phyloP scores from a whole-genome alignment of 2,797 vertebrate species.

The Premnoplex brunnescens region DNA sequence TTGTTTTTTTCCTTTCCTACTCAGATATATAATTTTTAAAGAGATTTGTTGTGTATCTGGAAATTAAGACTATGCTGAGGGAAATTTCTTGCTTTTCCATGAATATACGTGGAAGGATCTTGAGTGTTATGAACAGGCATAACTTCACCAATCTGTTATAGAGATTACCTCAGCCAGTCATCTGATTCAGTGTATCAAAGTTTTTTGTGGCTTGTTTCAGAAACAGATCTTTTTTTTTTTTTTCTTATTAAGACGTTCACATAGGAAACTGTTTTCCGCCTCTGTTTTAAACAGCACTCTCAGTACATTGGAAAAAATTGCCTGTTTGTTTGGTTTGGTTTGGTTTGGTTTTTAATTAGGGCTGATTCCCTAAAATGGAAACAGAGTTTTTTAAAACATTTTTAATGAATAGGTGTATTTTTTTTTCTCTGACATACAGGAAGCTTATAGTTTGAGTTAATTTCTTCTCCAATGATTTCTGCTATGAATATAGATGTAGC shows the following conservation, averaged over 20 bases:
- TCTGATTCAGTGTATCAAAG: not conserved
- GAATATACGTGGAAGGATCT: not conserved
- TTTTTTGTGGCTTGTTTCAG: not conserved
- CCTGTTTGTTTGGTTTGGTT: no score
- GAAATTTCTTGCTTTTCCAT: not conserved
- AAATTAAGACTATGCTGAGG: not conserved
- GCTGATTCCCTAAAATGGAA: not conserved
- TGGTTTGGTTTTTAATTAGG: not conserved
- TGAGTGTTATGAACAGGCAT: not conserved
- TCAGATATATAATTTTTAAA: not conserved
- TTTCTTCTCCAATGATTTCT: not conserved
- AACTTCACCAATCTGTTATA: not conserved
- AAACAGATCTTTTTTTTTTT: not conserved
- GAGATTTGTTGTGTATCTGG: not conserved
- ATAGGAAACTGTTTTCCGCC: not conserved
- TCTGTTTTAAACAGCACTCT: not conserved
- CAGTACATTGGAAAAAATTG: not conserved
- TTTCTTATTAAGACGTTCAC: accelerated
- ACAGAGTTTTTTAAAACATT: not conserved
- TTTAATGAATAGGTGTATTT: not conserved
- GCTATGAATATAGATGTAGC: not conserved
- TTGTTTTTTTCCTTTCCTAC: not conserved
- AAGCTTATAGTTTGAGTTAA: not conserved
- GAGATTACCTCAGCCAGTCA: not conserved
- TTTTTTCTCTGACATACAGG: not conserved